phyloP scores from a whole-genome alignment of 1,140 invertebrate genomes.

The Bombus soroeensis region DNA sequence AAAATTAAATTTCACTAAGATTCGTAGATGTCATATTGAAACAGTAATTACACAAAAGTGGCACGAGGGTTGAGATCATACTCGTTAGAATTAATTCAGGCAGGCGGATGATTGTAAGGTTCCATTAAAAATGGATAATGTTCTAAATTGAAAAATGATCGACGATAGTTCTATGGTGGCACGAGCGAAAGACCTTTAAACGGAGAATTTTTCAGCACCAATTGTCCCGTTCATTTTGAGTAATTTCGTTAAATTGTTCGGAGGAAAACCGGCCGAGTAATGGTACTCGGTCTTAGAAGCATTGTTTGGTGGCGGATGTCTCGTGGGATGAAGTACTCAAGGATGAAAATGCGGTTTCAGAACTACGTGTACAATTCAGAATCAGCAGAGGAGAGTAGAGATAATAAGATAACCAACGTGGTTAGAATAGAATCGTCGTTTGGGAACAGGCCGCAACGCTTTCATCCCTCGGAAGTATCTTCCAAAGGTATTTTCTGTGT shows the following conservation, averaged over 20 bases:
- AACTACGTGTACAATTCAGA: slow-evolving; percentile 60
- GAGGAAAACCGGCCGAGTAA: slow-evolving; percentile 18
- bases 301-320: slow-evolving; percentile 47
- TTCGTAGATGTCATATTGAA: too few species aligned
- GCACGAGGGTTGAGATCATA: background rate
- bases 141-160: background rate
- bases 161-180: background rate
- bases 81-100: background rate
- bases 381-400: slow-evolving; percentile 54
- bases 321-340: slow-evolving; percentile 47
- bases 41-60: background rate
- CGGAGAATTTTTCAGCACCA: background rate
- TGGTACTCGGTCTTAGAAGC: slow-evolving; percentile 8
- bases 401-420: slow-evolving; percentile 66
- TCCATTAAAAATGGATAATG: background rate
- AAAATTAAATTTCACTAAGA: too few species aligned
- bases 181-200: background rate
- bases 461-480: slow-evolving; percentile 25
- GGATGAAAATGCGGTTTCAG: slow-evolving; percentile 63
- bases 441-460: slow-evolving; percentile 48
- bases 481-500: slow-evolving; percentile 40
- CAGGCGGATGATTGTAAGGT: background rate
- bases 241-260: slow-evolving; percentile 34
- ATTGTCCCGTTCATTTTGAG: slow-evolving; percentile 7
- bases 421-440: slow-evolving; percentile 56